These are phyloP conservation scores for Typhlichthys eigenmanni DNA, from an alignment of 2,797 vertebrate species.

Conservation along the genomic window DNA sequence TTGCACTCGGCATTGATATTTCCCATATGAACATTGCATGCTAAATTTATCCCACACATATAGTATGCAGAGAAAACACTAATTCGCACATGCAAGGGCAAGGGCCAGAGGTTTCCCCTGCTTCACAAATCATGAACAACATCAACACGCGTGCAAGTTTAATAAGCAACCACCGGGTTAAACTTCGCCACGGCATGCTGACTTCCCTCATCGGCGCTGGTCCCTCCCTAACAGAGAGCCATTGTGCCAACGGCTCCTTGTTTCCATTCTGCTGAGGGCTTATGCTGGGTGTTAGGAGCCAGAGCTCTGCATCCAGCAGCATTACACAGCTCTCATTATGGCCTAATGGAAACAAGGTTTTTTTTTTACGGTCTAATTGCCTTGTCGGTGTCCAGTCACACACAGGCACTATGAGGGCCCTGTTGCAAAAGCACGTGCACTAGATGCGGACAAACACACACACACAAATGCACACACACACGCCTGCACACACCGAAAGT, in stretches of 20 bases:
- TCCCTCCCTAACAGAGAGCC: constrained; percentile 69
- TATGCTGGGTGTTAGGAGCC: constrained; percentile 43
- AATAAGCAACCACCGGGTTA: constrained; percentile 44
- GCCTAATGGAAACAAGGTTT: constrained; percentile 61
- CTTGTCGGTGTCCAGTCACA: constrained; percentile 50
- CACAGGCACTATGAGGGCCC: constrained; percentile 48
- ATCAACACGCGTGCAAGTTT: constrained; percentile 44
- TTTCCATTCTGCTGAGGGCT: constrained; percentile 58
- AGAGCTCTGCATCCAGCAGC: constrained; percentile 40
- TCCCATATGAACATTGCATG: constrained; percentile 33
- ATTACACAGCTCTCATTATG: constrained; percentile 67
- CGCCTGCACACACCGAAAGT: constrained; percentile 27
- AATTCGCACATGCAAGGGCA: constrained; percentile 3
- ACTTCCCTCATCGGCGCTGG: constrained; percentile 50
- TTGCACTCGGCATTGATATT: constrained; percentile 37
- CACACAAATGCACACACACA: not conserved
- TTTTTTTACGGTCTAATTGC: constrained; percentile 63
- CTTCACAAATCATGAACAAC: constrained; percentile 31
- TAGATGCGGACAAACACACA: constrained; percentile 17
- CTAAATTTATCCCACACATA: constrained; percentile 36
- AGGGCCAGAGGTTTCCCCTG: constrained; percentile 44
- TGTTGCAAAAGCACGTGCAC: constrained; percentile 36
- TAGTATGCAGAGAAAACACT: constrained; percentile 18
- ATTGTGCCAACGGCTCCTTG: constrained; percentile 70
- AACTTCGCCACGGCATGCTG: constrained; percentile 29